These are phyloP conservation scores for Hydrolagus affinis DNA, from an alignment of 2,113 vertebrate species.

Conservation along the genomic window DNA sequence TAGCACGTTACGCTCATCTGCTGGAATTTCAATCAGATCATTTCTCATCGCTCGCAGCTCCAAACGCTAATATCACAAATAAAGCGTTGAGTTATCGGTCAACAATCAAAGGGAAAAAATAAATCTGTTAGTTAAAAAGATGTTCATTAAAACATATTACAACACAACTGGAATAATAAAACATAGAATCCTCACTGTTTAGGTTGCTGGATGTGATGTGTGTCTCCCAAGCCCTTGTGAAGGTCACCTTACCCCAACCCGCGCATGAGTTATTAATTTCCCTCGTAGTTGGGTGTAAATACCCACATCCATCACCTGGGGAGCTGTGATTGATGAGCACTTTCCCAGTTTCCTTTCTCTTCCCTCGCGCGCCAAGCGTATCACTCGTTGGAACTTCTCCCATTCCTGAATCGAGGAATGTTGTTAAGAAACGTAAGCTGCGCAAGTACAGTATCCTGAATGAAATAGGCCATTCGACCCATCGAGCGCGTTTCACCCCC, in stretches of 20 bases:
- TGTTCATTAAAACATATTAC: no score
- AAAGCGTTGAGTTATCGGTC: no score
- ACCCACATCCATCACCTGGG: background rate
- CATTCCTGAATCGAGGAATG: background rate
- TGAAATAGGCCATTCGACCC: no score
- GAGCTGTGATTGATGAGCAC: background rate
- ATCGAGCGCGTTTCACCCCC: no score
- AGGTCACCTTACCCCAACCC: background rate
- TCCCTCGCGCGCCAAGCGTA: background rate
- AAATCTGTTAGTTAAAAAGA: no score
- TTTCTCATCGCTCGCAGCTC: background rate
- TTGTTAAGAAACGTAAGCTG: background rate
- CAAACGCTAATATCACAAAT: background rate
- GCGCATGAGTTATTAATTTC: background rate
- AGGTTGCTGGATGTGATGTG: background rate
- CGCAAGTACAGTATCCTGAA: no score
- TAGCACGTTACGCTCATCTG: background rate
- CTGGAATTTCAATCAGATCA: background rate
- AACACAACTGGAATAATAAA: no score
- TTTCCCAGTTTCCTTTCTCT: background rate
- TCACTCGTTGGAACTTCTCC: background rate
- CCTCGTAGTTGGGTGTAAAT: background rate
- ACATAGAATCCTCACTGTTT: background rate
- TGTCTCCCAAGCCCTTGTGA: background rate
- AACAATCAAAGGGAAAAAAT: no score